Conservation (phyloP, 2,888 invertebrate species). For the Phengaris alcon region DNA sequence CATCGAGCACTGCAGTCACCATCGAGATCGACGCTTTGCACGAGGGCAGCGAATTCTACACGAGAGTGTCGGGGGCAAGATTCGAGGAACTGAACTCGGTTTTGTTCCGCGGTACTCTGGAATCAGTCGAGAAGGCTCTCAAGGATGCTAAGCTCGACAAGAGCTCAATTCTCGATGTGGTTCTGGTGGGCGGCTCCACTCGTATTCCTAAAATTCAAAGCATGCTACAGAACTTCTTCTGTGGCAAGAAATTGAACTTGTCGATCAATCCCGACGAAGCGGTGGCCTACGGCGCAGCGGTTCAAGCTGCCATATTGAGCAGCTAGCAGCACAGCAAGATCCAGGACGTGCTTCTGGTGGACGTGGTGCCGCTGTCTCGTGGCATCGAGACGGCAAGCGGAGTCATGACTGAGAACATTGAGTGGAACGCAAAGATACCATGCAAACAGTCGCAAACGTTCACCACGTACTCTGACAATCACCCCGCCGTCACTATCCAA, state of each 20-base stretch:
- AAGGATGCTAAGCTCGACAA: conserved; percentile 90
- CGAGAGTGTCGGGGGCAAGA: conserved; percentile 84
- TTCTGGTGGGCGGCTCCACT: conserved; percentile 89
- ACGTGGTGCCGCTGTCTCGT: too few relatives aligned
- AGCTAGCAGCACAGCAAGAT: conserved; percentile 87
- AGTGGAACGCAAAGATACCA: too few relatives aligned
- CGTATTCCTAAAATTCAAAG: conserved; percentile 89
- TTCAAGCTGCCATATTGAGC: conserved; percentile 85
- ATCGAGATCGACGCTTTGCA: conserved; percentile 87
- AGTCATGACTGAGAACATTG: too few relatives aligned
- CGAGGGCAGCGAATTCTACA: conserved; percentile 85
- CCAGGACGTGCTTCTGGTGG: too few relatives aligned
- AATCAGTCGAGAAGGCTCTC: conserved; percentile 88
- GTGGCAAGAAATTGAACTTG: conserved; percentile 84
- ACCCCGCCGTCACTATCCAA: conserved; percentile 85
- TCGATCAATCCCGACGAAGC: conserved; percentile 90
- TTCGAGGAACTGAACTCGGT: conserved; percentile 88
- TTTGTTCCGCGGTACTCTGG: conserved; percentile 84
- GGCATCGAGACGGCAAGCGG: too few relatives aligned
- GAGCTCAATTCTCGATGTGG: conserved; percentile 86
- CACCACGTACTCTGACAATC: conserved; percentile 90
- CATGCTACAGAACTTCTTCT: conserved; percentile 87
- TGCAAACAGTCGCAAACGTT: conserved; percentile 86
- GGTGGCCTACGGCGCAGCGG: conserved; percentile 88
- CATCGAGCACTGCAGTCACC: conserved; percentile 86